Conservation (phyloP, 2,888 invertebrate genomes). For the Pollenia angustigena region DNA sequence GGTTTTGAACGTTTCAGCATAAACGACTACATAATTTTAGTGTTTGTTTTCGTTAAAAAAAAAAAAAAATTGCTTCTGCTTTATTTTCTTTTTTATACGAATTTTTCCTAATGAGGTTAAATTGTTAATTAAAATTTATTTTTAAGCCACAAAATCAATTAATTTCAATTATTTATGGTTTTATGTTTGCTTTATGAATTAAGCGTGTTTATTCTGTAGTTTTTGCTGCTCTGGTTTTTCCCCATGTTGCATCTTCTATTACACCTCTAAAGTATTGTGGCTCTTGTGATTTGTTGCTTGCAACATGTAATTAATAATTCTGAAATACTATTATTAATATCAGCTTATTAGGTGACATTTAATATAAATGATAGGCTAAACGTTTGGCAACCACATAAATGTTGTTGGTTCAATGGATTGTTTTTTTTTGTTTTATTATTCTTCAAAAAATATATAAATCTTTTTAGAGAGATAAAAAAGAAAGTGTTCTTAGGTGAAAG, state of each 20-base stretch:
- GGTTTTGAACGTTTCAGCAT: no score
- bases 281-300: conserved; percentile 38
- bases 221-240: background rate
- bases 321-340: conserved; percentile 71
- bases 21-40: background rate
- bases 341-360: conserved; percentile 68
- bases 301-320: conserved; percentile 64
- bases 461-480: background rate
- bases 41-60: background rate
- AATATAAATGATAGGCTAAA: conserved; percentile 65
- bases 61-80: background rate
- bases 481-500: no score
- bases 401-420: conserved; percentile 26
- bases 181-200: conserved; percentile 33
- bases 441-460: conserved; percentile 7
- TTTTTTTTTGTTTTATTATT: no score
- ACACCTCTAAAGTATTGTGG: conserved; percentile 35
- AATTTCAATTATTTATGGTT: conserved; percentile 73
- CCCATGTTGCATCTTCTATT: conserved; percentile 45
- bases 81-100: background rate
- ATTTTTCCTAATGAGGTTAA: conserved; percentile 52
- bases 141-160: conserved; percentile 68
- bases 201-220: conserved; percentile 2
- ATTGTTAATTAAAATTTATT: conserved; percentile 69
- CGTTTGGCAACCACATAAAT: conserved; percentile 59